Base-by-base conservation (phyloP, 1,140 invertebrate genomes). In the Polypedilum vanderplanki region DNA sequence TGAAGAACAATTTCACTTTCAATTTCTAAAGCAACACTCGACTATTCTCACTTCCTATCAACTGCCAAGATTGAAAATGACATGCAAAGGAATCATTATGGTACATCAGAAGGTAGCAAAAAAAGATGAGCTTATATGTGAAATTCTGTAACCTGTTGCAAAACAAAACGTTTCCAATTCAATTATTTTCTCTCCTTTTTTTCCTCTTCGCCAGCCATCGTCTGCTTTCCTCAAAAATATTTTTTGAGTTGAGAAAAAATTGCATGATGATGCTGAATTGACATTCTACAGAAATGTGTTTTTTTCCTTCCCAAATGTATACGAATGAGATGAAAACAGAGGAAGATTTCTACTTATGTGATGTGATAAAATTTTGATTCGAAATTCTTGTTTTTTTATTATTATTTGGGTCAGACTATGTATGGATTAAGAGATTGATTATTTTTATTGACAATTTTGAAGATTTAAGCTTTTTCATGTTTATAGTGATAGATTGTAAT, bases 81-180 rank as follows among this genome's bases (percentile, higher is more conserved):
- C 46, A 57, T 57, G 46, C 46, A 57, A 57, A 57, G 46, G 10
- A 57, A 57, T 57, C 46, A 57, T 57, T 57, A 57, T 12, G n/a
- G 46, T 15, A 15, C n/a, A n/a, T 57, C 3, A 33, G 5, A 33
- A 57, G 8, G 15, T 46, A 46, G 15, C 12, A 57, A 57, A 57
- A 10, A 57, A 57, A 57, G 46, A n/a, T 57, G 12, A 57, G 46
- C 12, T 57, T 46, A 57, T 57, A 57, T n/a, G n/a, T 33, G 46
- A n/a, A 57, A 12, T 57, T 46, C 3, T 57, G 46, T 57, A n/a
- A 57, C 46, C 46, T 57, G 46, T 57, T 57, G 46, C 46, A 57
- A 33, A 33, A 57, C 46, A 57, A 57, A 57, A 57, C 46, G 46
- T 57, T 57, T 57, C 46, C 46, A 57, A 57, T 57, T 57, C 46